Conservation (phyloP, 2,888 invertebrate species). For the Lucinisca nassula region DNA sequence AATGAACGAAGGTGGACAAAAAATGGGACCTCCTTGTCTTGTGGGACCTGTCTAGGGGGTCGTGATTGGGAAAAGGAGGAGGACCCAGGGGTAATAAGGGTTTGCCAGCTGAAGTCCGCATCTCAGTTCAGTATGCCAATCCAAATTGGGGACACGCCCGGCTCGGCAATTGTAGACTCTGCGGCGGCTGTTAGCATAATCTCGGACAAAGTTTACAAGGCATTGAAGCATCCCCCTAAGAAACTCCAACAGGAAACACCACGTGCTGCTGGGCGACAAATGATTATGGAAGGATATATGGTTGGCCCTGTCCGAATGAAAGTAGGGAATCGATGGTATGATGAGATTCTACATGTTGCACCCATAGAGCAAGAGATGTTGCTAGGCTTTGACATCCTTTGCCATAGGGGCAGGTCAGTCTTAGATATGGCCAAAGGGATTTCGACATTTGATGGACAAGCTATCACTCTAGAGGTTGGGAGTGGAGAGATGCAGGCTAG, state of each 20-base stretch:
- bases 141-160: not conserved
- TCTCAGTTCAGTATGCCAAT: conserved; percentile 8
- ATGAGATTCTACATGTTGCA: conserved; percentile 6
- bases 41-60: not conserved
- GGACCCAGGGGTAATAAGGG: not conserved
- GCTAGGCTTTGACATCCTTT: conserved; percentile 45
- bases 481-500: not conserved
- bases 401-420: not conserved
- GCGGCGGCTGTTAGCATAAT: conserved; percentile 52
- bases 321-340: conserved; percentile 21
- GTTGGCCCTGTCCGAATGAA: conserved; percentile 27
- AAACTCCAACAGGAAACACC: conserved; percentile 26
- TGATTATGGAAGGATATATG: conserved; percentile 26
- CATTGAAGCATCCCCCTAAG: conserved; percentile 15
- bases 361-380: conserved; percentile 57
- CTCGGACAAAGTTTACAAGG: conserved; percentile 33
- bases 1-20: too few species aligned
- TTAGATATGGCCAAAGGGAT: conserved; percentile 20
- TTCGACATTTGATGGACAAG: conserved; percentile 23
- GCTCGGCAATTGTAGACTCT: conserved; percentile 33
- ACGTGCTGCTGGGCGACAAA: conserved; percentile 38
- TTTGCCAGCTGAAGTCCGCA: conserved; percentile 1
- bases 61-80: too few species aligned
- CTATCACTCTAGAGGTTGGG: not conserved
- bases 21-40: not conserved